phyloP scores from a whole-genome alignment of 2,888 invertebrate species.

The Eupithecia vulgata region DNA sequence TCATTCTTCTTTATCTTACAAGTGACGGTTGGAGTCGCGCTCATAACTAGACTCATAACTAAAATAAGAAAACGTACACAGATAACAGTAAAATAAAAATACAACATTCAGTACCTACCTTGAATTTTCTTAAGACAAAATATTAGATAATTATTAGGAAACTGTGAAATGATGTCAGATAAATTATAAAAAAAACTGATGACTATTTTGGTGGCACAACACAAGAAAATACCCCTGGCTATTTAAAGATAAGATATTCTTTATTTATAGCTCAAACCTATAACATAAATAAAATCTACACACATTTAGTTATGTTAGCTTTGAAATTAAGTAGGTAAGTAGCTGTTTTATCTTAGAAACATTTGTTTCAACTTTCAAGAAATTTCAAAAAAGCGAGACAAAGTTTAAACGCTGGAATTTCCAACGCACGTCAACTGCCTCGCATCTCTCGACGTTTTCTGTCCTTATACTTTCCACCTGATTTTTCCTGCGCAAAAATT shows the following conservation, averaged over 20 bases:
- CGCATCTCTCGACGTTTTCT: not conserved
- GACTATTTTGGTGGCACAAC: no score
- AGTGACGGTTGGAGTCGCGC: not conserved
- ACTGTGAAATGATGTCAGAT: no score
- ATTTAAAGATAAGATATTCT: no score
- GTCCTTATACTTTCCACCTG: not conserved
- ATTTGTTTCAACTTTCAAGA: not conserved
- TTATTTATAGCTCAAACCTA: no score
- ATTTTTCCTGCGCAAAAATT: constrained; percentile 68
- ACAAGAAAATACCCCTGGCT: no score
- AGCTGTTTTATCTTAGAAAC: not conserved
- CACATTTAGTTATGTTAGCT: no score
- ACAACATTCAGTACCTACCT: not conserved
- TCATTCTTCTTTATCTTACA: not conserved
- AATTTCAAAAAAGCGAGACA: not conserved
- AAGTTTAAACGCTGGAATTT: not conserved
- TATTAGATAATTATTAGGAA: not conserved
- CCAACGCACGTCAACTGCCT: not conserved
- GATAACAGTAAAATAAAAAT: no score
- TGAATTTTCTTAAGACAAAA: not conserved
- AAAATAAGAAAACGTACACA: not conserved
- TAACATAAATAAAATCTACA: no score
- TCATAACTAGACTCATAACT: not conserved
- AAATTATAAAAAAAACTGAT: no score
- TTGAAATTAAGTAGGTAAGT: not conserved